phyloP scores from a whole-genome alignment of 53 echinoderm and acorn worm genomes.

The Arbacia lixula region DNA sequence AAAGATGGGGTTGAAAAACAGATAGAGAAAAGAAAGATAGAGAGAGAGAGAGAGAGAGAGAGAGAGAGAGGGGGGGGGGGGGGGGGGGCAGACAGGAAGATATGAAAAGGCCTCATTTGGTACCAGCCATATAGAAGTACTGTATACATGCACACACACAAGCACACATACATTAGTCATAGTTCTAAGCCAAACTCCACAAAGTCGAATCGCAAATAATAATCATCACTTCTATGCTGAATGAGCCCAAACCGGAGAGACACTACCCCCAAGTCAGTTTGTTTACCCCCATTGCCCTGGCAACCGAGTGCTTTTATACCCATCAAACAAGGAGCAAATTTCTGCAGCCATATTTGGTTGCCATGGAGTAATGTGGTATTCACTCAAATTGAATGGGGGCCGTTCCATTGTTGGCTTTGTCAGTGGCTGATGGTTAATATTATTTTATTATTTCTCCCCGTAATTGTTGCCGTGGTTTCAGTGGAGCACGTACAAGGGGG shows the following conservation, averaged over 20 bases:
- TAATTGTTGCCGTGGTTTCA: slow-evolving; percentile 50
- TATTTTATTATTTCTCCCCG: neutral
- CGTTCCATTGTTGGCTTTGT: neutral
- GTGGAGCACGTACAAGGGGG: neutral
- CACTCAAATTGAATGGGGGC: slow-evolving; percentile 28
- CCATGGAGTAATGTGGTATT: slow-evolving; percentile 51
- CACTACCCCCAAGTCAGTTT: slow-evolving; percentile 61
- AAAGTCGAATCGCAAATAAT: slow-evolving; percentile 29
- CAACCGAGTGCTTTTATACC: slow-evolving; percentile 39
- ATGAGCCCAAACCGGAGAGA: slow-evolving; percentile 28
- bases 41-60: neutral
- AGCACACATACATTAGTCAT: neutral
- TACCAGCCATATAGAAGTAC: neutral
- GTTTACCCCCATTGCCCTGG: slow-evolving; percentile 55
- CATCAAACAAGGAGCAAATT: slow-evolving; percentile 42
- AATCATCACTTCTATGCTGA: slow-evolving; percentile 15
- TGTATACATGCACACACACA: neutral
- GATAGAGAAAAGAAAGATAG: neutral
- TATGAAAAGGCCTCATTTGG: neutral
- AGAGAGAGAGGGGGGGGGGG: neutral
- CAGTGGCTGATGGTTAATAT: neutral
- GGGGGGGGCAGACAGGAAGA: neutral
- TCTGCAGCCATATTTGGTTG: slow-evolving; percentile 49
- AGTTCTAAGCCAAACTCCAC: slow-evolving; percentile 2
- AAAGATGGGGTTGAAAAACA: neutral